Percentiles rank a stretch among this genome's conserved stretches.
phyloP scores from a whole-genome alignment of 2,797 vertebrate genomes.

The Furcifer pardalis region DNA sequence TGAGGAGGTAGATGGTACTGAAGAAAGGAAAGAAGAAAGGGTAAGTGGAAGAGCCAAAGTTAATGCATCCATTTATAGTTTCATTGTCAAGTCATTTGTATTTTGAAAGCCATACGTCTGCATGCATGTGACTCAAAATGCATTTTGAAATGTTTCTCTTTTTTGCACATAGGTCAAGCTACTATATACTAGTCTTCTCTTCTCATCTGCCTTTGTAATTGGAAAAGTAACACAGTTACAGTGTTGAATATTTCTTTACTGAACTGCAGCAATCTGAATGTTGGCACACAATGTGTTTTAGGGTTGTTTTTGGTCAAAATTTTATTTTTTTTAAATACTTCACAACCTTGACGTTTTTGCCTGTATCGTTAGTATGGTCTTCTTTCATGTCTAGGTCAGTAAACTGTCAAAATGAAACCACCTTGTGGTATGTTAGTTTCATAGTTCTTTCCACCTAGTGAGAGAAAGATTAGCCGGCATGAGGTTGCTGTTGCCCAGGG shows the following conservation, averaged over 20 bases:
- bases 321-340: neutral
- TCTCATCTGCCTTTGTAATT: neutral
- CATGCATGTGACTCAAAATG: neutral
- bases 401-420: no score
- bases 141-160: neutral
- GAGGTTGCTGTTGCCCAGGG: no score
- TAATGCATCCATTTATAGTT: neutral
- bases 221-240: neutral
- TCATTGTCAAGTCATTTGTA: neutral
- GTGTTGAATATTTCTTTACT: neutral
- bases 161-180: neutral
- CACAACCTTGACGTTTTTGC: no score
- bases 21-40: slow-evolving; percentile 68
- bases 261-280: neutral
- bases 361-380: neutral
- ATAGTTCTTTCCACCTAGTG: no score
- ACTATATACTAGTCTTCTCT: neutral
- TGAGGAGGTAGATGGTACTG: slow-evolving; percentile 72
- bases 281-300: neutral
- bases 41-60: slow-evolving; percentile 59
- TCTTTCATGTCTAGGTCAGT: no score
- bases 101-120: fast-evolving
- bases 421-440: no score
- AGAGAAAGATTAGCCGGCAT: no score
- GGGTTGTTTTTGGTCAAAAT: neutral